Base-by-base conservation (phyloP, 2,113 vertebrate genomes). In the Podarcis raffonei region DNA sequence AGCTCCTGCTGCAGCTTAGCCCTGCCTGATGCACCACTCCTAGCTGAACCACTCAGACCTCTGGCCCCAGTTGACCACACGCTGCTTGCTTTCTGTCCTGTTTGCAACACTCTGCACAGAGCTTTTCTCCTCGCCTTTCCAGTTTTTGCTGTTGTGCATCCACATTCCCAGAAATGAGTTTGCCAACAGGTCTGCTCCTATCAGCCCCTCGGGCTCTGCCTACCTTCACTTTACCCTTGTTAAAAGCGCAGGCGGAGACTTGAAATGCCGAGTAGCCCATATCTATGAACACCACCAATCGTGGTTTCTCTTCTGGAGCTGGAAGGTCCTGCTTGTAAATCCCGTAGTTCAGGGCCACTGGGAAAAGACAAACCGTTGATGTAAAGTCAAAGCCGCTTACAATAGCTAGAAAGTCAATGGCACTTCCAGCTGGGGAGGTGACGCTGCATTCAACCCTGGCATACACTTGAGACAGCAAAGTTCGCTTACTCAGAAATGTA, bases 291-390 rank as follows among this genome's bases (percentile, higher is more conserved):
- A 99, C 98, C 91, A 99, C 98, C 2, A 95, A 98, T 96, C 98
- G 97, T 93, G 99, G 98, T 94, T 99, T 99, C 90, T 99, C 99
- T 81, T 99, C 99, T 6, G 98, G 96, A 84, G 96, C 94, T 65
- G 99, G 99, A 92, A 99, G 98, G 95, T 99, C 99, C 97, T 99
- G 99, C 94, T 99, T 99, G 96, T 99, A 99, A 95, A 99, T 99
- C 87, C 99, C 99, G 83, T 99, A 99, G 0, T 99, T 98, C 92
- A 99, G 97, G 91, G 98, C 98, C 96, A 99, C 99, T 89, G 65
- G 99, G 94, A 2, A 93, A 1, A 89, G 88, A 81, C 13, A 32
- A 68, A 48, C 35, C n/a, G 23, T 25, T 5, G 22, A 66, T 32
- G 37, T 78, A 32, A 69, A 86, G 37, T 8, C 76, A 48, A 6